These are phyloP conservation scores for Dallia pectoralis DNA, from an alignment of 2,797 vertebrate genomes.

Conservation along the genomic window DNA sequence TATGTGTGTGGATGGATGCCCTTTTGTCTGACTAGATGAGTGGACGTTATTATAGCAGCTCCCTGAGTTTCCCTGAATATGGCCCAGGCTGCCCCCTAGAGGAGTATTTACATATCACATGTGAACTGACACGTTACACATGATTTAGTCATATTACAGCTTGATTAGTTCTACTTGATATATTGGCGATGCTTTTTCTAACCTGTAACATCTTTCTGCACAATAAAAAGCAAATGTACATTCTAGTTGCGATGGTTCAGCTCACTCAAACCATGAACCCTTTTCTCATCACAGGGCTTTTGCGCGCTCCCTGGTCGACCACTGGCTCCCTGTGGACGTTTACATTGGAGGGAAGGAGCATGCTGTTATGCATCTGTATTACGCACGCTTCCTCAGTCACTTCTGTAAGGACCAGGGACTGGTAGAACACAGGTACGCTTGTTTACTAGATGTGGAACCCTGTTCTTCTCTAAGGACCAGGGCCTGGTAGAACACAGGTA, in stretches of 20 bases:
- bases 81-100: constrained; percentile 68
- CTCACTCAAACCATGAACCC: background rate
- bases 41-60: background rate
- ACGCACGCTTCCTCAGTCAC: constrained; percentile 91
- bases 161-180: background rate
- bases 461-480: constrained; percentile 79
- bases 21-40: background rate
- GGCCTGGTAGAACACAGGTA: constrained; percentile 47
- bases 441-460: background rate
- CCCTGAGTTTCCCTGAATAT: constrained; percentile 31
- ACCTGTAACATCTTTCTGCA: background rate
- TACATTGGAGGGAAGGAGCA: constrained; percentile 97
- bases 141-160: background rate
- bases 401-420: constrained; percentile 89
- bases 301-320: constrained; percentile 73
- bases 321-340: constrained; percentile 96
- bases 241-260: background rate
- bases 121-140: background rate
- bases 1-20: background rate
- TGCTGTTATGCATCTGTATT: constrained; percentile 97
- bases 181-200: background rate
- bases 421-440: constrained; percentile 82
- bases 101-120: constrained; percentile 40
- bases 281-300: constrained; percentile 79
- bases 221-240: background rate